A percentile compares a stretch with the other conserved stretches of the same genome.
Conservation (phyloP, 2,888 invertebrate genomes). For the Sabellastarte sp. region DNA sequence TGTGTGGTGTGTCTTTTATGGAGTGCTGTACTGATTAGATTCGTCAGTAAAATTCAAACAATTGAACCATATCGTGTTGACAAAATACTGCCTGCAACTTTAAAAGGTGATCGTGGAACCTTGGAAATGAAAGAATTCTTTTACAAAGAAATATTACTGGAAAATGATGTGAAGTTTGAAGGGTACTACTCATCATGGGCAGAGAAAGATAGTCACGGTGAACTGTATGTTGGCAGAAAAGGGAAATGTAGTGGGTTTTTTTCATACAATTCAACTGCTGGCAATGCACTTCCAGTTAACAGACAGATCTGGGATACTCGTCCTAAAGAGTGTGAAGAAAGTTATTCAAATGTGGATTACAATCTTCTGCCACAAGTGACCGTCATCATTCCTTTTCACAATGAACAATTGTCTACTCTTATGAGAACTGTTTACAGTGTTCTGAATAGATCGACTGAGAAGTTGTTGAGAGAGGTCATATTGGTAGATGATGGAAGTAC, state of each 20-base stretch:
- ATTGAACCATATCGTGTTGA: no score
- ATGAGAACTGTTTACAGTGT: slow-evolving; percentile 13
- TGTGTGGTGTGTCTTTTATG: no score
- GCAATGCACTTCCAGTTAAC: slow-evolving; percentile 5
- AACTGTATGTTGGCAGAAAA: not conserved
- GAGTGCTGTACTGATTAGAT: no score
- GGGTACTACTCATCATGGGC: not conserved
- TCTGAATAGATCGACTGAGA: not conserved
- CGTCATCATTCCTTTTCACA: slow-evolving; percentile 18
- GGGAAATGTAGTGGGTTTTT: slow-evolving; percentile 9
- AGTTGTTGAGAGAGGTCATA: slow-evolving; percentile 13
- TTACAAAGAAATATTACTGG: not conserved
- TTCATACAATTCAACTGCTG: slow-evolving; percentile 8
- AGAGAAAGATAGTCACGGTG: not conserved
- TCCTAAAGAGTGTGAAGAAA: slow-evolving; percentile 2
- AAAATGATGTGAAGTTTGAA: not conserved
- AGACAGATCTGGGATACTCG: slow-evolving; percentile 10
- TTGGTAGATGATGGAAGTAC: slow-evolving; percentile 15
- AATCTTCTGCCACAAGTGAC: slow-evolving; percentile 5
- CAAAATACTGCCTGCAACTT: no score
- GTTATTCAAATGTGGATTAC: not conserved
- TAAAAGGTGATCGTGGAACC: no score
- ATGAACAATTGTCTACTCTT: slow-evolving; percentile 16
- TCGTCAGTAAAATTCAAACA: no score
- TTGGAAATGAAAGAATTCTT: slow-evolving; percentile 3